A percentile compares a stretch with the other conserved stretches of the same genome.
Conservation (phyloP, 1,140 invertebrate genomes). For the Macrotrachela quadricornifera region DNA sequence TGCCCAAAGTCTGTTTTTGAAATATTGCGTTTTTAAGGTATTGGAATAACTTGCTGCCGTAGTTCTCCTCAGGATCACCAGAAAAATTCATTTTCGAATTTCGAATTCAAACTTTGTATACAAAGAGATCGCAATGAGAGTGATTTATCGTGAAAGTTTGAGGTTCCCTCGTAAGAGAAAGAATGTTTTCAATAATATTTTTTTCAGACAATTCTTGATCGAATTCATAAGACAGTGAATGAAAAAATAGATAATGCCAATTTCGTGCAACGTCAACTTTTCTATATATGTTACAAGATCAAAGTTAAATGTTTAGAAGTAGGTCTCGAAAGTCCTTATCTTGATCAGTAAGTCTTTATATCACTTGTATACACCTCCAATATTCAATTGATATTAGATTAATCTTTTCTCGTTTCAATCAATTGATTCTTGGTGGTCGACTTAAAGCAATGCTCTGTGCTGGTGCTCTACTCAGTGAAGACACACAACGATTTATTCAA, state of each 20-base stretch:
- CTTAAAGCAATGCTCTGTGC: constrained; percentile 66
- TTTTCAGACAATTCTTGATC: constrained; percentile 69
- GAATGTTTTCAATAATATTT: constrained; percentile 17
- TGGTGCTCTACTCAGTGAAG: constrained; percentile 77
- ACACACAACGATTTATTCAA: constrained; percentile 81
- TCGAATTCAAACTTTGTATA: too few relatives aligned
- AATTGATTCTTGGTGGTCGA: constrained; percentile 48
- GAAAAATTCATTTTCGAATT: too few relatives aligned
- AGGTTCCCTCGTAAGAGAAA: background rate
- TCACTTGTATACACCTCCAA: too few relatives aligned
- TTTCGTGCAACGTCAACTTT: constrained; percentile 45
- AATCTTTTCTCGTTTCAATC: too few relatives aligned
- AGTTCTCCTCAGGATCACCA: too few relatives aligned
- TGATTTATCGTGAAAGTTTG: too few relatives aligned
- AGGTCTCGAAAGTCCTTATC: background rate
- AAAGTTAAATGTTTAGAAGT: constrained; percentile 21
- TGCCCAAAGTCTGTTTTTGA: too few relatives aligned
- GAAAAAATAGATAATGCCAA: constrained; percentile 62
- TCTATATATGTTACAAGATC: constrained; percentile 54
- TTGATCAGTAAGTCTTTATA: constrained; percentile 5
- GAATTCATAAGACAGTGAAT: constrained; percentile 79
- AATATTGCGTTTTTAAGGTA: too few relatives aligned
- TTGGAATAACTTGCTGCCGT: too few relatives aligned
- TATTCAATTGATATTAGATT: too few relatives aligned
- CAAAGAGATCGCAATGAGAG: too few relatives aligned